These are phyloP conservation scores for Gymnocephalus cernua DNA, from an alignment of 2,113 vertebrate genomes.

Conservation along the genomic window DNA sequence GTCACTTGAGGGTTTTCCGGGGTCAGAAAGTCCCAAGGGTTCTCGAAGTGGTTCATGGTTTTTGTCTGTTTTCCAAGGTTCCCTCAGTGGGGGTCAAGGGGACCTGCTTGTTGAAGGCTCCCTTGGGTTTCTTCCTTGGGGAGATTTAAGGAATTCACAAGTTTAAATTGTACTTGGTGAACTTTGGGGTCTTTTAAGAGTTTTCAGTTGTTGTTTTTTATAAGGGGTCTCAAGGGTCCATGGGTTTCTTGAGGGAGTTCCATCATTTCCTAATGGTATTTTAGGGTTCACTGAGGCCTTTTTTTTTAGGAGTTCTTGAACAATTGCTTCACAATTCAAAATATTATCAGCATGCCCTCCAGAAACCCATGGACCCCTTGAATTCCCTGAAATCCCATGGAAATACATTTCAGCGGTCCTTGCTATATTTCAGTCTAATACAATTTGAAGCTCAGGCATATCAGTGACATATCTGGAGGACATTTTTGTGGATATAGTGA, in stretches of 20 bases:
- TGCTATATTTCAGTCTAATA: not conserved
- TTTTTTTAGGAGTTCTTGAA: not conserved
- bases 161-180: not conserved
- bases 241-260: conserved; percentile 13
- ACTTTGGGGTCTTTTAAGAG: not conserved
- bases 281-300: not conserved
- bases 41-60: too few relatives aligned
- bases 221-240: not conserved
- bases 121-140: not conserved
- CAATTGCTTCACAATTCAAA: not conserved
- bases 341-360: too few relatives aligned
- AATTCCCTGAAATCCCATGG: too few relatives aligned
- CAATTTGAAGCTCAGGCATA: not conserved
- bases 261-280: conserved; percentile 9
- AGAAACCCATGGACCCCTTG: not conserved
- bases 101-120: not conserved
- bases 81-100: too few relatives aligned
- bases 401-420: not conserved
- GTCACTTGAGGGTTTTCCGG: too few relatives aligned
- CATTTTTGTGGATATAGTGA: not conserved
- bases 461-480: not conserved
- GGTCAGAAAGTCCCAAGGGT: too few relatives aligned
- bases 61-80: too few relatives aligned
- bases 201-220: not conserved
- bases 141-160: not conserved